Evolutionary conservation across 2,113 vertebrate genomes (phyloP).

Genomic region (Hucho hucho): DNA sequence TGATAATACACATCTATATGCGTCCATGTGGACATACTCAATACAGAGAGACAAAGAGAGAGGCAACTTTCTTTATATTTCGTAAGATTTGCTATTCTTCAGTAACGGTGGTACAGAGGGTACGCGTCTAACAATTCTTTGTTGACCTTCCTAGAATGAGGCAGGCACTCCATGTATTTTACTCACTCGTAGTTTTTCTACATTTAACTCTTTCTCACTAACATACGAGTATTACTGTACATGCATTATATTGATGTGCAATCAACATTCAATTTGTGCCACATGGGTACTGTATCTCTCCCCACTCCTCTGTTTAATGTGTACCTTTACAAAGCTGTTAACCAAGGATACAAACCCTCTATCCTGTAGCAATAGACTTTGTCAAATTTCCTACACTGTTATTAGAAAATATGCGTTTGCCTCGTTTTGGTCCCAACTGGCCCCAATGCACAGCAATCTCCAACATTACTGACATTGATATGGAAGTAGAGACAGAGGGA

Average conservation of each 20-base stretch:
- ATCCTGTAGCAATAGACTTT: conserved; percentile 57
- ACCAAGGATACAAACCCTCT: conserved; percentile 6
- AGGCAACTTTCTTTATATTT: background rate
- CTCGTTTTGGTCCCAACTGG: background rate
- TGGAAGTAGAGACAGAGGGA: too few species aligned
- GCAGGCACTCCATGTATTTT: background rate
- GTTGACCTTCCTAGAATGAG: background rate
- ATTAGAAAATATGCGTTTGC: conserved; percentile 31
- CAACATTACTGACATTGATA: background rate
- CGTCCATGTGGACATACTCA: background rate
- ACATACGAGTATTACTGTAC: background rate
- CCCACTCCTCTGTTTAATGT: background rate
- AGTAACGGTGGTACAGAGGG: background rate
- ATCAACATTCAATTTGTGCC: background rate
- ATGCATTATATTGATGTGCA: background rate
- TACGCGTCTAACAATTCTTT: background rate
- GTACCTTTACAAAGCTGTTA: background rate
- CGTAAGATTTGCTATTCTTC: background rate
- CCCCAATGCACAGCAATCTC: background rate
- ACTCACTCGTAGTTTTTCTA: background rate
- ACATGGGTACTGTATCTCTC: too few species aligned
- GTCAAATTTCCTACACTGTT: conserved; percentile 38
- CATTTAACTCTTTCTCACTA: background rate
- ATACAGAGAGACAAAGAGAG: background rate
- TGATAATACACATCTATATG: conserved; percentile 5